Evolutionary conservation across 1,140 invertebrate species (phyloP).

Genomic region (Papilio machaon): DNA sequence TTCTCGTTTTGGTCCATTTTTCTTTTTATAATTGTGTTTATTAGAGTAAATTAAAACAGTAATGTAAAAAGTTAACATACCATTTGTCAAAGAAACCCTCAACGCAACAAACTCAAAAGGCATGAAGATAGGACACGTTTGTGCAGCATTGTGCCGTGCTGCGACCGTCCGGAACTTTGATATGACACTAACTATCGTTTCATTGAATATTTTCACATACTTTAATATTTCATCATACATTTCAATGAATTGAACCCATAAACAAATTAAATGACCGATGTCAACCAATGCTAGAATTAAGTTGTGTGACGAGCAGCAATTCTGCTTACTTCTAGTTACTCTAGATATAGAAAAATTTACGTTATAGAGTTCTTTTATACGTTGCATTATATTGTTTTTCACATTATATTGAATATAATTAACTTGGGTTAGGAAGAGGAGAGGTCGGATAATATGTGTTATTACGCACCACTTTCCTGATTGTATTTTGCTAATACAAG

Average conservation of each 20-base stretch:
- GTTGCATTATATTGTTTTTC: not conserved
- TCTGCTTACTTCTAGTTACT: no score
- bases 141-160: not conserved
- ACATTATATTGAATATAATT: not conserved
- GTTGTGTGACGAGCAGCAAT: no score
- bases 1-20: not conserved
- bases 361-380: not conserved
- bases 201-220: conserved; percentile 1
- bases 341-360: no score
- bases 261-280: not conserved
- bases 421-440: not conserved
- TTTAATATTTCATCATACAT: not conserved
- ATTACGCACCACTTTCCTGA: not conserved
- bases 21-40: not conserved
- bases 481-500: not conserved
- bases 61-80: not conserved
- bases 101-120: not conserved
- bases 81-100: not conserved
- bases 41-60: not conserved
- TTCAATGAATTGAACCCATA: not conserved
- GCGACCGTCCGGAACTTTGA: conserved; percentile 8
- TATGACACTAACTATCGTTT: not conserved
- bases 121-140: not conserved
- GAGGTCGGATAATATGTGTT: not conserved
- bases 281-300: not conserved